Base-by-base conservation (phyloP, 2,113 vertebrate genomes). In the Sander lucioperca region DNA sequence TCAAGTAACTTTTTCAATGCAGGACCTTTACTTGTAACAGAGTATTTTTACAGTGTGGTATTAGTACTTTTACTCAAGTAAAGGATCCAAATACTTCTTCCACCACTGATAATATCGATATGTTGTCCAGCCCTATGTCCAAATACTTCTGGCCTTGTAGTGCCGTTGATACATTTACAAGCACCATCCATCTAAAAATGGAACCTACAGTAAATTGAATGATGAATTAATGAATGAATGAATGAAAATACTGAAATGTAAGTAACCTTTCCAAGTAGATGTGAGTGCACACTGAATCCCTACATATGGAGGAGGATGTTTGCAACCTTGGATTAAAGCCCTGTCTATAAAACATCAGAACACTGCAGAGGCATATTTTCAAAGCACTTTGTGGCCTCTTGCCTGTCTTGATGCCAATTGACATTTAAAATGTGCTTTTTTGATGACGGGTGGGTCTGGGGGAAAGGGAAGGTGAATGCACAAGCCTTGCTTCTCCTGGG, bases 401-500 rank as follows among this genome's bases (percentile, higher is more conserved):
- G 23, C 25, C 68, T 74, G 77, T 76, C 75, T 58, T 61, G 16
- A 54, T 77, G 79, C 48, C 78, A 67, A 62, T 8, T 13, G 25
- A 83, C 61, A 77, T 87, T 74, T 65, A 80, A 83, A 68, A 81
- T 71, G 61, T 56, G 39, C 19, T 19, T 62, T 75, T 62, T 18
- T 51, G 33, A 80, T 70, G 63, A 68, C 39, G 77, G 81, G 79
- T 79, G 19, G 23, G 4, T 47, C 23, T 39, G 4, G 18, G 43
- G 23, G 54, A 61, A 25, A 27, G 6, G 11, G 27, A 85, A 66
- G 45, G 51, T 19, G 45, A 15, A 57, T 6, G 51, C 83, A 72
- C 70, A 36, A 57, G 5, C 30, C 47, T 63, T 58, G 62, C 74
- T 86, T 85, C 75, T 73, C 84, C 83, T 85, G 75, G 73, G 92